phyloP scores from a whole-genome alignment of 1,140 invertebrate species.

The Zaprionus camerounensis region DNA sequence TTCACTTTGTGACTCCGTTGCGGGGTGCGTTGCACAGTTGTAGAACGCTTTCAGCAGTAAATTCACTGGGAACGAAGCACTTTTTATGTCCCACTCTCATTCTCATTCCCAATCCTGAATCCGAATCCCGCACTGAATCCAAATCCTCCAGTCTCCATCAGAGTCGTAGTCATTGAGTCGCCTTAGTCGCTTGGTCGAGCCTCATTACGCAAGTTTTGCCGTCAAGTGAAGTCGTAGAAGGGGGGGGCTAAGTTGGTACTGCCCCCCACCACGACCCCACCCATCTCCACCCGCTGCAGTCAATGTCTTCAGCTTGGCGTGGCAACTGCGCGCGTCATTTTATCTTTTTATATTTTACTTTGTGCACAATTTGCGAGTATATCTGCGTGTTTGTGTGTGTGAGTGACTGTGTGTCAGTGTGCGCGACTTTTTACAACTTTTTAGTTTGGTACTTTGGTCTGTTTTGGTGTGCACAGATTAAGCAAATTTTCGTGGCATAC shows the following conservation, averaged over 20 bases:
- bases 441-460: slow-evolving; percentile 66
- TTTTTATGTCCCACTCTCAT: slow-evolving; percentile 28
- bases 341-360: slow-evolving; percentile 69
- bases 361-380: slow-evolving; percentile 64
- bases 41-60: slow-evolving; percentile 33
- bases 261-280: background rate
- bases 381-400: slow-evolving; percentile 11
- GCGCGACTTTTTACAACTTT: slow-evolving; percentile 72
- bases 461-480: slow-evolving; percentile 61
- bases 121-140: slow-evolving; percentile 9
- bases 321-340: slow-evolving; percentile 39
- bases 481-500: slow-evolving; percentile 68
- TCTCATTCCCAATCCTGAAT: slow-evolving; percentile 1
- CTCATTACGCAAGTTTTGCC: slow-evolving; percentile 72
- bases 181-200: slow-evolving; percentile 41
- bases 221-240: slow-evolving; percentile 8
- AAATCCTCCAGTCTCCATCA: slow-evolving; percentile 2
- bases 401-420: slow-evolving; percentile 30
- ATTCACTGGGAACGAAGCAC: slow-evolving; percentile 36
- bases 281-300: background rate
- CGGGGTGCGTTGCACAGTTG: slow-evolving; percentile 15
- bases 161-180: slow-evolving; percentile 51
- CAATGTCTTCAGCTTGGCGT: background rate
- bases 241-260: background rate
- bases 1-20: slow-evolving; percentile 24